Base-by-base conservation (phyloP, 2,797 vertebrate genomes). In the Lithobates sylvaticus region DNA sequence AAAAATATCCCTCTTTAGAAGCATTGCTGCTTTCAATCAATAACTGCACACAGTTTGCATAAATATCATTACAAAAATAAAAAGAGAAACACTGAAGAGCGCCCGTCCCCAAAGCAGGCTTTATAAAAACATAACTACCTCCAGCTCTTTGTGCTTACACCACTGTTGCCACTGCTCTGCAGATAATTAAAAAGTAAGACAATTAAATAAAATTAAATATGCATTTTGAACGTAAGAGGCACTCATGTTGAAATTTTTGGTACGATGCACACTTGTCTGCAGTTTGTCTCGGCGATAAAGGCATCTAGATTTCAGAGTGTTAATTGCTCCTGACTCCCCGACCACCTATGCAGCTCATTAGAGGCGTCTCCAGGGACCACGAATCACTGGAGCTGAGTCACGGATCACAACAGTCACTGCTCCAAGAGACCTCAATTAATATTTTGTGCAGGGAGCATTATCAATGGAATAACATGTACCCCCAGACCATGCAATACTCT, bases 311-410 rank as follows among this genome's bases (percentile, higher is more conserved):
- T 10, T 50, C 42, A 58, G 44, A 32, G 78, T 26, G 78, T 10
- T 71, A 71, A 70, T 71, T 81, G 44, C 65, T 26, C 29, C 13
- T 81, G 78, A 71, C 78, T 23, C 78, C n/a, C 12, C 44, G 10
- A 58, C 13, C 47, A 26, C 47, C 44, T 50, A 54, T 71, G 50
- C 34, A 54, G 69, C 44, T 71, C 47, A 71, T 81, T 71, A 58
- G 5, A 27, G 50, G 78, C 65, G 65, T 67, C 78, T 10, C 67
- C 29, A 21, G 72, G 58, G 27, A 50, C 72, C 36, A 32, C 13
- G 23, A 58, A 18, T 12, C 58, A 44, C 16, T 44, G 70, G 27
- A 27, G 39, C 61, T 78, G 65, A 78, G 39, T 67, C 81, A 58
- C 26, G 39, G 71, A 36, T 26, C 74, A 29, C 74, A 5, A 67